These are phyloP conservation scores for Eupithecia pulchellata DNA, from an alignment of 2,888 invertebrate species.

Conservation along the genomic window DNA sequence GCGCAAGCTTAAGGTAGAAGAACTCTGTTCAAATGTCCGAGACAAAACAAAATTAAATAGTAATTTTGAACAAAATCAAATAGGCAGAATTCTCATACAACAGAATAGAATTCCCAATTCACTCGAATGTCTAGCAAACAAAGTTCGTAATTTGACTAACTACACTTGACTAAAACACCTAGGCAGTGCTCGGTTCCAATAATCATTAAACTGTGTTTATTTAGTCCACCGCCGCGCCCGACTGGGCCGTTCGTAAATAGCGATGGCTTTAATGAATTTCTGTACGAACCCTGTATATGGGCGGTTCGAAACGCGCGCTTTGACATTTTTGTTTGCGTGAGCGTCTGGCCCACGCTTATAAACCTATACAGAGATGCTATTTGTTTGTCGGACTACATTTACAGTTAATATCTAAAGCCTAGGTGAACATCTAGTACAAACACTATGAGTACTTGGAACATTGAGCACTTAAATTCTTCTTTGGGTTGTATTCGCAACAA, in stretches of 20 bases:
- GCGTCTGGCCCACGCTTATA: neutral
- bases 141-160: slow-evolving; percentile 33
- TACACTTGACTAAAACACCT: slow-evolving; percentile 34
- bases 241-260: slow-evolving; percentile 44
- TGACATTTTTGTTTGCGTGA: slow-evolving; percentile 8
- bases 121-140: slow-evolving; percentile 24
- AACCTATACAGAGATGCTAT: neutral
- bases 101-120: slow-evolving; percentile 19
- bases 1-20: neutral
- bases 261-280: slow-evolving; percentile 50
- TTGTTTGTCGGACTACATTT: neutral
- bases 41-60: neutral
- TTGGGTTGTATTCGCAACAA: neutral
- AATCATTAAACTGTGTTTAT: slow-evolving; percentile 69
- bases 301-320: neutral
- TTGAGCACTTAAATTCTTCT: neutral
- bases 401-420: neutral
- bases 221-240: slow-evolving; percentile 50
- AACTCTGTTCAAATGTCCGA: neutral
- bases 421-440: neutral
- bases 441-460: neutral
- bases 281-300: slow-evolving; percentile 31
- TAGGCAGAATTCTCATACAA: slow-evolving; percentile 1
- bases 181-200: slow-evolving; percentile 51
- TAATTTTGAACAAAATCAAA: slow-evolving; percentile 6